Percentiles rank a stretch among this genome's conserved stretches.
phyloP scores from a whole-genome alignment of 2,797 vertebrate genomes.

The Danio jaintianensis region DNA sequence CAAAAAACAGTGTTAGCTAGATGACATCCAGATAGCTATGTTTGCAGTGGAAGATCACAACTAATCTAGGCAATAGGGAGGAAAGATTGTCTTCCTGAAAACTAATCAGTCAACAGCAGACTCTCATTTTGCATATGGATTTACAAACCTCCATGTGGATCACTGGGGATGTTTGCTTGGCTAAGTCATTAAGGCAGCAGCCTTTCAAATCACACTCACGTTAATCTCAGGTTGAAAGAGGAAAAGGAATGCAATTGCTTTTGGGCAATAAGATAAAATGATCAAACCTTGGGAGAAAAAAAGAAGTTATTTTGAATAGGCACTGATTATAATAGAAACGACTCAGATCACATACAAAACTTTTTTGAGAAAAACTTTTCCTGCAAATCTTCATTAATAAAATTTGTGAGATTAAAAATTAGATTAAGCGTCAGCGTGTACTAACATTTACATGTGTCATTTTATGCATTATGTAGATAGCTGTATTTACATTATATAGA shows the following conservation, averaged over 20 bases:
- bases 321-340: conserved; percentile 4
- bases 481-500: too few species aligned
- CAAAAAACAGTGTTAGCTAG: conserved; percentile 53
- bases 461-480: too few species aligned
- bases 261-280: conserved; percentile 41
- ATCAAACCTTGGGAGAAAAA: conserved; percentile 18
- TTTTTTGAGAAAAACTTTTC: not conserved
- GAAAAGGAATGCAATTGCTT: conserved; percentile 44
- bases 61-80: conserved; percentile 54
- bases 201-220: conserved; percentile 38
- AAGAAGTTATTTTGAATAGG: not conserved
- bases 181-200: conserved; percentile 54
- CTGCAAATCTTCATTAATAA: not conserved
- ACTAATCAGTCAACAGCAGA: conserved; percentile 50
- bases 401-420: too few species aligned
- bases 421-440: too few species aligned
- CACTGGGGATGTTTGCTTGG: conserved; percentile 48
- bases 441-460: too few species aligned
- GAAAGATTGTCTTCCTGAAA: conserved; percentile 56
- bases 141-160: conserved; percentile 45
- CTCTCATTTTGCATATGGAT: conserved; percentile 55
- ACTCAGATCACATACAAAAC: not conserved
- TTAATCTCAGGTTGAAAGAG: conserved; percentile 46
- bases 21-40: conserved; percentile 53
- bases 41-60: conserved; percentile 54